Percentiles rank a stretch among this genome's conserved stretches.
These are phyloP conservation scores for Nasua narica DNA, from an alignment of 2,797 vertebrate species.

Conservation along the genomic window DNA sequence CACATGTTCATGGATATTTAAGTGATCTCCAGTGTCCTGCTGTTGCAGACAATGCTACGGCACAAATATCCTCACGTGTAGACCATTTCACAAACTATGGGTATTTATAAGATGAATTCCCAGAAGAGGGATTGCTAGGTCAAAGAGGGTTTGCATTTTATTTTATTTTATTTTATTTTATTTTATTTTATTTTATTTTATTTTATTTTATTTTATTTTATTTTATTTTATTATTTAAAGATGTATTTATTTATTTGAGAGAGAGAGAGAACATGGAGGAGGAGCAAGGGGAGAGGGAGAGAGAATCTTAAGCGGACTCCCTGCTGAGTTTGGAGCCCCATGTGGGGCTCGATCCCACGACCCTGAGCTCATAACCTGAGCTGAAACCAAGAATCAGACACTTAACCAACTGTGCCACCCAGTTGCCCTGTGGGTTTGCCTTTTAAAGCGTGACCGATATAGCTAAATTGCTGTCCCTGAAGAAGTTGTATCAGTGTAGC, in stretches of 20 bases:
- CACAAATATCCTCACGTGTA: not conserved
- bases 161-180: not conserved
- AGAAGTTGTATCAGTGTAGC: not conserved
- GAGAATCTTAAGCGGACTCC: not conserved
- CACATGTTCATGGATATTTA: not conserved
- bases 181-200: not conserved
- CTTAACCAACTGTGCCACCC: not conserved
- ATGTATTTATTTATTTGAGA: too few relatives aligned
- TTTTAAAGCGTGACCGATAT: not conserved
- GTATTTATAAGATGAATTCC: not conserved
- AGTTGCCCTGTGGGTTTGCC: not conserved
- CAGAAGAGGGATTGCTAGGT: not conserved
- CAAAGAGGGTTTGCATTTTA: not conserved
- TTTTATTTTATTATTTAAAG: not conserved
- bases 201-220: not conserved
- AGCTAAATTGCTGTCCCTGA: not conserved
- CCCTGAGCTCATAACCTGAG: not conserved
- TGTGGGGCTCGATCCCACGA: not conserved
- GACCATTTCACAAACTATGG: not conserved
- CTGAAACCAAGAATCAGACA: not conserved
- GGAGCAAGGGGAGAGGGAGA: not conserved
- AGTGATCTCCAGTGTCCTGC: not conserved
- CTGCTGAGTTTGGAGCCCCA: not conserved
- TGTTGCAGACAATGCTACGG: not conserved
- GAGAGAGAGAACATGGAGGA: not conserved